Percentiles rank a stretch among this genome's conserved stretches.
Evolutionary conservation across 2,888 invertebrate genomes (phyloP).

Genomic region (Uropetala carovei): DNA sequence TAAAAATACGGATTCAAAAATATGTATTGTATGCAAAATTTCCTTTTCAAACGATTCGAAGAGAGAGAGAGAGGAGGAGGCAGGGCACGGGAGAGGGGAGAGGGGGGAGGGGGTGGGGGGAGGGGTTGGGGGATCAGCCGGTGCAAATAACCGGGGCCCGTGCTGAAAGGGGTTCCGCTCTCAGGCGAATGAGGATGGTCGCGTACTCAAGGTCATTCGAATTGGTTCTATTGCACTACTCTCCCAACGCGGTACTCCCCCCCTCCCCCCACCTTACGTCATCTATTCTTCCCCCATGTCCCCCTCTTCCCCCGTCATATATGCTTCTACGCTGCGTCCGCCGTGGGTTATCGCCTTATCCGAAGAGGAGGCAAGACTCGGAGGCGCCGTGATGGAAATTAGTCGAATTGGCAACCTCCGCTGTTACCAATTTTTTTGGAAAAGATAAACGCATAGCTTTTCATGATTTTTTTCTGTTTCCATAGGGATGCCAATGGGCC

Average conservation of each 20-base stretch:
- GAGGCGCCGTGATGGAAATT: not conserved
- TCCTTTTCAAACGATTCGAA: too few species aligned
- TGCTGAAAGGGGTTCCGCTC: too few species aligned
- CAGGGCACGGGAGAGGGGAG: not conserved
- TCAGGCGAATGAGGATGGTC: constrained; percentile 6
- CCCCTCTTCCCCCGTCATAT: not conserved
- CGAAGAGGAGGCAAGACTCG: not conserved
- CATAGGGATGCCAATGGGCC: too few species aligned
- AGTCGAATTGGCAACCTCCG: not conserved
- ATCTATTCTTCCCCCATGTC: too few species aligned
- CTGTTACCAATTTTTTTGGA: not conserved
- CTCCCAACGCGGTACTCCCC: not conserved
- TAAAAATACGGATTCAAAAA: too few species aligned
- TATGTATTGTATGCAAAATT: too few species aligned
- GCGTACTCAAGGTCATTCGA: not conserved
- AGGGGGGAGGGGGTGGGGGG: not conserved
- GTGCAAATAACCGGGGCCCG: not conserved
- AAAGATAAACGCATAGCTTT: too few species aligned
- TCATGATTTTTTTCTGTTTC: too few species aligned
- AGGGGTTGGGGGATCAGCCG: too few species aligned
- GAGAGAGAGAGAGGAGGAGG: too few species aligned
- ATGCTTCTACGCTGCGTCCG: not conserved
- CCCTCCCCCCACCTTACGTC: not conserved
- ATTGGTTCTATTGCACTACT: not conserved
- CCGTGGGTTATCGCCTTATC: not conserved